Base-by-base conservation (phyloP, 2,888 invertebrate genomes). In the Barypeithes pellucidus region DNA sequence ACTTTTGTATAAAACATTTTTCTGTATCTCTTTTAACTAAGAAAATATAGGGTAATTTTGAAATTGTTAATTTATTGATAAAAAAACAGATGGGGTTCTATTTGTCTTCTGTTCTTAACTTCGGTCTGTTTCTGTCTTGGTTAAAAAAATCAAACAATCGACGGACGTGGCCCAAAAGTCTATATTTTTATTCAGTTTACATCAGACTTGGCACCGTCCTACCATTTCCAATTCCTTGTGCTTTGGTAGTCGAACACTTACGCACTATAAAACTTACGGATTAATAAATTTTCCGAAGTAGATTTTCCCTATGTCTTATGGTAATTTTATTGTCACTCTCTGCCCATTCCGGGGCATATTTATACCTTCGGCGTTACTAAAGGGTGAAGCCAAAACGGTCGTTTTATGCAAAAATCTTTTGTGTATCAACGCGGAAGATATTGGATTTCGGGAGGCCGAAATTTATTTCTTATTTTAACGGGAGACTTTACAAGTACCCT, bases 351-450 rank as follows among this genome's bases (percentile, higher is more conserved):
- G 18, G 73, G 67, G 47, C 62, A 63, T 68, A 72, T 72, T 72
- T 72, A 72, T 67, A 67, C 62, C 67, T 67, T 52, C 54, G 33
- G 33, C 57, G 61, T 68, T 72, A 67, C 62, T 62, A 71, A 74
- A 71, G 70, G 70, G 70, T 70, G 59, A 71, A 57, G 63, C 36
- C 47, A 67, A 29, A 74, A 74, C 65, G 45, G 67, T 70, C 39
- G 67, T 70, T 74, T 70, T 74, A 74, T 74, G 74, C 70, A 70
- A 74, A 74, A 74, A 73, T 67, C 73, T 70, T 74, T 74, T 74
- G 70, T 74, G 70, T 67, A 68, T 45, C 50, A 69, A 66, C 41
- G 69, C 69, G 70, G 41, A 54, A 63, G 69, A 54, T 69, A 69
- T 69, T 62, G 63, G 69, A 69, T 71, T 71, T 65, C 62, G 71